Evolutionary conservation across 2,797 vertebrate species (phyloP).

Genomic region (Lacerta bilineata): DNA sequence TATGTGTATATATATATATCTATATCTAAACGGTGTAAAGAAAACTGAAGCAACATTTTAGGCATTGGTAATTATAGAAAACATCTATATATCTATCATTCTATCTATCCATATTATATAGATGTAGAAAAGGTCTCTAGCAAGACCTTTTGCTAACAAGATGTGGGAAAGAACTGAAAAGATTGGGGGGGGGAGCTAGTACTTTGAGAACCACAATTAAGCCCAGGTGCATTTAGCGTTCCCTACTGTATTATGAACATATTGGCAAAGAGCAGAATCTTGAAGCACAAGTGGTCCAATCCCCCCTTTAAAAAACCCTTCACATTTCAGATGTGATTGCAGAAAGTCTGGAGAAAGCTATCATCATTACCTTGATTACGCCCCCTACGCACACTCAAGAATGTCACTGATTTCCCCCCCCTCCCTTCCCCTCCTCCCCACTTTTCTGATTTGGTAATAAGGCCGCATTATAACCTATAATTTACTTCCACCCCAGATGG

Average conservation of each 20-base stretch:
- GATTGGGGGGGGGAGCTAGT: neutral
- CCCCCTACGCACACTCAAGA: slow-evolving; percentile 9
- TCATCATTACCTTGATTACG: slow-evolving; percentile 42
- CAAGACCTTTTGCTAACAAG: no score
- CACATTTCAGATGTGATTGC: slow-evolving; percentile 47
- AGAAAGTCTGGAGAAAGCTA: slow-evolving; percentile 24
- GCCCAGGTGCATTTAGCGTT: slow-evolving; percentile 10
- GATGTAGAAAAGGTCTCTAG: no score
- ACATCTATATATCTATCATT: no score
- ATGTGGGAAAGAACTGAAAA: neutral
- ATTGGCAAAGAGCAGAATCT: neutral
- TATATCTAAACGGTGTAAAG: no score
- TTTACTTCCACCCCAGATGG: neutral
- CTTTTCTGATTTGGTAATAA: neutral
- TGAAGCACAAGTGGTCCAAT: slow-evolving; percentile 17
- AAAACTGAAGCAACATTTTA: no score
- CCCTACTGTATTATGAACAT: neutral
- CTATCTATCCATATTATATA: no score
- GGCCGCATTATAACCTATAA: neutral
- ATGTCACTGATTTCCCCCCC: neutral
- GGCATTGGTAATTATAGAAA: no score
- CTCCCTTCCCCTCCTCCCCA: neutral
- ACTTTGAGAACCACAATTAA: slow-evolving; percentile 16
- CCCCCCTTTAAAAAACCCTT: slow-evolving; percentile 29
- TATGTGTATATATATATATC: no score